These are phyloP conservation scores for Leptothorax acervorum DNA, from an alignment of 2,888 invertebrate genomes.

Conservation along the genomic window DNA sequence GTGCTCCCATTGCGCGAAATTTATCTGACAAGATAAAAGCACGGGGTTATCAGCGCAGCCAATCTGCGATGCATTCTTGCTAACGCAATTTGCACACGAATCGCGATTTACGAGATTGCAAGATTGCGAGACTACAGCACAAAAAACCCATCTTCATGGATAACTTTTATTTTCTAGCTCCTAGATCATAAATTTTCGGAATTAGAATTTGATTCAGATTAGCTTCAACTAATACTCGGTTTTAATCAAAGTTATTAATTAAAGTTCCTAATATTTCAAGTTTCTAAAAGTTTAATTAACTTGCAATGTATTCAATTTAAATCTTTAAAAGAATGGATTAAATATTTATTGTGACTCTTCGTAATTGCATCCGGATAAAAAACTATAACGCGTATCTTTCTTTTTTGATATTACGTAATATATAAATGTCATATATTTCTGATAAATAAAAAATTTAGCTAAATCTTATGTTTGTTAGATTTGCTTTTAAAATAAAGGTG, in stretches of 20 bases:
- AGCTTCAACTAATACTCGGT: not conserved
- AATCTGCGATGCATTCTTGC: slow-evolving; percentile 23
- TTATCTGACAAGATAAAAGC: slow-evolving; percentile 31
- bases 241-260: not conserved
- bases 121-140: not conserved
- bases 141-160: not conserved
- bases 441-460: not conserved
- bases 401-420: not conserved
- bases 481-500: not conserved
- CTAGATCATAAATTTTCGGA: not conserved
- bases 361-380: not conserved
- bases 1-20: slow-evolving; percentile 17
- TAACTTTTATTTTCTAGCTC: not conserved
- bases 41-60: not conserved
- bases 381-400: not conserved
- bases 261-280: not conserved
- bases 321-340: not conserved
- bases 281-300: not conserved
- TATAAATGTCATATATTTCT: not conserved
- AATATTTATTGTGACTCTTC: not conserved
- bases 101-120: not conserved
- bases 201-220: not conserved
- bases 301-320: not conserved
- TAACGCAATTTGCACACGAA: slow-evolving; percentile 6
- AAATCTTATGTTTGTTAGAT: not conserved